These are phyloP conservation scores for Catharus ustulatus DNA, from an alignment of 2,797 vertebrate species.

Conservation along the genomic window DNA sequence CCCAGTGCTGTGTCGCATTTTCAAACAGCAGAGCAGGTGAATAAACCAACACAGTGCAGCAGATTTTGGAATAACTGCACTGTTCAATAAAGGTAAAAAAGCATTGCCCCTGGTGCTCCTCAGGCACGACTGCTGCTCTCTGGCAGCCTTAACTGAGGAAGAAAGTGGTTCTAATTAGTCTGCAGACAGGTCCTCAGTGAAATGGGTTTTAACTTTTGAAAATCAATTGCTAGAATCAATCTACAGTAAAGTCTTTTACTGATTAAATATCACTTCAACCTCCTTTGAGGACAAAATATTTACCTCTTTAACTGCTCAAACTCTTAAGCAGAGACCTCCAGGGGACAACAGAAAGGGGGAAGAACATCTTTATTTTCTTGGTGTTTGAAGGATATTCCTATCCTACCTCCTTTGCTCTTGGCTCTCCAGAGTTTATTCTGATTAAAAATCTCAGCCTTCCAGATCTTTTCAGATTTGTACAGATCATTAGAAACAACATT, in stretches of 20 bases:
- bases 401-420: background rate
- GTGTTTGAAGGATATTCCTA: background rate
- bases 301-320: background rate
- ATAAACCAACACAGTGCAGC: background rate
- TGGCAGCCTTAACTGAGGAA: background rate
- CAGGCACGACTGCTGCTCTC: fast-evolving
- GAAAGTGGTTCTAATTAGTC: background rate
- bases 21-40: background rate
- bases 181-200: background rate
- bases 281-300: background rate
- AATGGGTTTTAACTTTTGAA: background rate
- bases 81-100: fast-evolving
- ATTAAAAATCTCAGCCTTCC: background rate
- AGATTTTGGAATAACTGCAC: background rate
- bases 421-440: background rate
- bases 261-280: background rate
- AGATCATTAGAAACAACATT: background rate
- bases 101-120: background rate
- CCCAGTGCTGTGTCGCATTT: background rate
- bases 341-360: background rate
- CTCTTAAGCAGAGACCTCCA: background rate
- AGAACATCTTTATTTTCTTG: background rate
- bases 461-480: background rate
- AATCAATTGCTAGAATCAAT: background rate
- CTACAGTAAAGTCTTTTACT: background rate